Evolutionary conservation across 2,888 invertebrate genomes (phyloP).

Genomic region (Amiota mariae): DNA sequence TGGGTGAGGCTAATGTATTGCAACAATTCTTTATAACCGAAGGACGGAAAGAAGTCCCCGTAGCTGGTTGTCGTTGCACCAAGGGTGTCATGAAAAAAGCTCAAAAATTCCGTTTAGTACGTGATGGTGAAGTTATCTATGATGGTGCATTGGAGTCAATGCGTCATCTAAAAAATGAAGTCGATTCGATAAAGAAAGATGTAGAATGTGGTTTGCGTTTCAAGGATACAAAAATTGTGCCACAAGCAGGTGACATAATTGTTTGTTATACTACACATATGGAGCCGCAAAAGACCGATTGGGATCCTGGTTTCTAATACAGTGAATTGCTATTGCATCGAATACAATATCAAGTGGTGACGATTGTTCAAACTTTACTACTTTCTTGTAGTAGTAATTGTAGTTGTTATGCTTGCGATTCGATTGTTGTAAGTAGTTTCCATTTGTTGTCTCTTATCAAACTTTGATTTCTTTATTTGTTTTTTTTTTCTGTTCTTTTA

Average conservation of each 20-base stretch:
- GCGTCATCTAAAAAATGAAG: conserved; percentile 92
- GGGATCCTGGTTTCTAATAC: conserved; percentile 89
- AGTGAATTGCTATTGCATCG: not conserved
- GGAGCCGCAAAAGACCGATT: conserved; percentile 80
- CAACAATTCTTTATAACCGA: conserved; percentile 88
- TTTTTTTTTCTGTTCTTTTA: no score
- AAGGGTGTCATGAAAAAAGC: conserved; percentile 84
- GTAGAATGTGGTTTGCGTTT: conserved; percentile 92
- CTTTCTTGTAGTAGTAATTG: no score
- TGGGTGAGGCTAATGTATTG: conserved; percentile 89
- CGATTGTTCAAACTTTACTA: no score
- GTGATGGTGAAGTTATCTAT: conserved; percentile 80
- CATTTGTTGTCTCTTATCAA: conserved; percentile 18
- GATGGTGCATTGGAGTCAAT: conserved; percentile 86
- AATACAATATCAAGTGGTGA: no score
- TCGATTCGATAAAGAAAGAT: conserved; percentile 85
- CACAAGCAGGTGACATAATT: conserved; percentile 84
- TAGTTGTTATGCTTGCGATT: conserved; percentile 9
- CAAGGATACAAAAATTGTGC: conserved; percentile 77
- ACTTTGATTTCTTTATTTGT: not conserved
- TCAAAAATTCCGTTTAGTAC: conserved; percentile 79
- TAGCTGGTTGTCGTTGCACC: conserved; percentile 91
- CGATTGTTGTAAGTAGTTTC: conserved; percentile 13
- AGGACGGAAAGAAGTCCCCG: conserved; percentile 84
- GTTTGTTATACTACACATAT: conserved; percentile 83